phyloP scores from a whole-genome alignment of 2,797 vertebrate genomes.

The Brotula barbata region DNA sequence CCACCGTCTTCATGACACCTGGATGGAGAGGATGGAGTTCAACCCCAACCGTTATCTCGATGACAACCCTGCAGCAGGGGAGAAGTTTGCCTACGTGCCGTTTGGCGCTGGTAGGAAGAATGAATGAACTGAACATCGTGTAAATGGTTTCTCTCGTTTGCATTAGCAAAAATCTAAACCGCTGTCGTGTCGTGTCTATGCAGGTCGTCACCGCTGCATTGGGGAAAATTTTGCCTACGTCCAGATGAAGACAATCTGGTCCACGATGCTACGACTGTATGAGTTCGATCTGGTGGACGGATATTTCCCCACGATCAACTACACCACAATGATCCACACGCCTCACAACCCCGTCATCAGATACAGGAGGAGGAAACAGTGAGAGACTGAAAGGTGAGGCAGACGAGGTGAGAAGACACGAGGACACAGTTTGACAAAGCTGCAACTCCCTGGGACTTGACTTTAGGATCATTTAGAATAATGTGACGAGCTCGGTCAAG shows the following conservation, averaged over 20 bases:
- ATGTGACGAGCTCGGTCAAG: constrained; percentile 21
- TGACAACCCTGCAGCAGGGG: constrained; percentile 85
- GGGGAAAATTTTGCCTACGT: constrained; percentile 98
- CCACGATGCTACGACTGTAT: constrained; percentile 89
- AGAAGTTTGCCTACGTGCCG: constrained; percentile 94
- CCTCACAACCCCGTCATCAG: constrained; percentile 90
- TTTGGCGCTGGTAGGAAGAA: constrained; percentile 92
- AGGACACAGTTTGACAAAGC: constrained; percentile 12
- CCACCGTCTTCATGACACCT: constrained; percentile 90
- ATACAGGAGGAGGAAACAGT: constrained; percentile 84
- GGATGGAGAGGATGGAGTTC: constrained; percentile 86
- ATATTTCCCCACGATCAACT: constrained; percentile 94
- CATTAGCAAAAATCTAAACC: neutral
- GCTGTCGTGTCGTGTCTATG: constrained; percentile 4
- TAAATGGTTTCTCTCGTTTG: neutral
- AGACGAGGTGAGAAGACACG: neutral
- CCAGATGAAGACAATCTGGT: constrained; percentile 99
- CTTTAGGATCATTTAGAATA: constrained; percentile 13
- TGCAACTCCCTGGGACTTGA: constrained; percentile 33
- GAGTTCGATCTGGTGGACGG: constrained; percentile 90
- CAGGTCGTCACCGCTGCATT: constrained; percentile 97
- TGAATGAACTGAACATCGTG: neutral
- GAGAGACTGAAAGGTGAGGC: constrained; percentile 37
- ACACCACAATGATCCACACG: constrained; percentile 98
- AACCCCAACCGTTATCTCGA: constrained; percentile 89